Evolutionary conservation across 1,140 invertebrate species (phyloP), one percentile per base, ranked within the genome.

Genomic region (Pseudoatta argentina): DNA sequence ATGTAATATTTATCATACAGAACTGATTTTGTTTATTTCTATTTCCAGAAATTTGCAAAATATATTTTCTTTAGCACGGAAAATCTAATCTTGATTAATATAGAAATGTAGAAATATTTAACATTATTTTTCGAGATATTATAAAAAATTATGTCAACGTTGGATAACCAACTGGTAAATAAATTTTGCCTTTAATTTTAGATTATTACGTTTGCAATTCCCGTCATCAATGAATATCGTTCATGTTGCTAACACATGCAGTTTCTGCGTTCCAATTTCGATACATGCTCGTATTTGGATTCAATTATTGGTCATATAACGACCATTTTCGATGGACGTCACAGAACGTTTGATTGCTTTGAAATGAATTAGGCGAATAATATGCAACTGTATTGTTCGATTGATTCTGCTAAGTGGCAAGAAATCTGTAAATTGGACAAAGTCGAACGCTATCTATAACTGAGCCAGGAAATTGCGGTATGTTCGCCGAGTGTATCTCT

Each of bases 401-500:
- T 83, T 10, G 21, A 7, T 10, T 12, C 27, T 39, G 39, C 39
- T 63, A 48, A 83, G 14, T 55, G 79, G 44, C 53, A 75, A 73
- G 53, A 55, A 72, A 82, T 82, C 66, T 63, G 64, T 48, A 82
- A 86, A 82, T 63, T 82, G 66, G 18, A 79, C 44, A 81, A 81
- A 86, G 85, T 81, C 66, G 79, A 83, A 63, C 63, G 12, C 14
- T 66, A 48, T 51, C 34, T 21, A 5, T 34, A 64, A 55, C 61
- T 14, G 24, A 18, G 21, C 12, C 34, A 12, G 53, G 44, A 77
- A 67, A 67, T 82, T 81, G 76, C 44, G 61, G 75, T 53, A 67
- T 64, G 75, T 79, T 79, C 64, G 67, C 18, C 55, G 53, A 72
- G 78, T 30, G 77, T 57, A 71, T 81, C 66, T 71, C 64, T 63